Evolutionary conservation across 1,140 invertebrate species (phyloP).

Genomic region (Heliconius eleuchia): DNA sequence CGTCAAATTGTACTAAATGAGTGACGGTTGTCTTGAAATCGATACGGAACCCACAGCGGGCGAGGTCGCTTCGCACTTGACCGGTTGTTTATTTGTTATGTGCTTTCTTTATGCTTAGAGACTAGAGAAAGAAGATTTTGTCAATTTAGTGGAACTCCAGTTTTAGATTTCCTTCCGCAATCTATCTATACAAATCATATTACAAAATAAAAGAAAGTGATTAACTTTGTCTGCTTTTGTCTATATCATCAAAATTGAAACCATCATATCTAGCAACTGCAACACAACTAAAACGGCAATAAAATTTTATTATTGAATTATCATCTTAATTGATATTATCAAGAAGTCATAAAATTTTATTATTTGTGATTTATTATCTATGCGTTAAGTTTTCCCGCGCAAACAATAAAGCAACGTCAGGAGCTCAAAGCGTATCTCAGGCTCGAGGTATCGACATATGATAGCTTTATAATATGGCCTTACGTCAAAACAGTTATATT

Average conservation of each 20-base stretch:
- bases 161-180: too few relatives aligned
- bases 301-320: slow-evolving; percentile 14
- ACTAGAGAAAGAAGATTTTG: too few relatives aligned
- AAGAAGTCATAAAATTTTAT: slow-evolving; percentile 1
- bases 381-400: slow-evolving; percentile 34
- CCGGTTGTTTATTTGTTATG: too few relatives aligned
- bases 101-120: too few relatives aligned
- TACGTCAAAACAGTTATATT: slow-evolving; percentile 37
- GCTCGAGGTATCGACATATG: slow-evolving; percentile 30
- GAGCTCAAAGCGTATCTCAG: slow-evolving; percentile 32
- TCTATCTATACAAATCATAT: not conserved
- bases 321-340: slow-evolving; percentile 6
- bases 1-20: too few relatives aligned
- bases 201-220: not conserved
- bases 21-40: too few relatives aligned
- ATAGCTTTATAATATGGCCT: slow-evolving; percentile 32
- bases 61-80: too few relatives aligned
- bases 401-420: slow-evolving; percentile 45
- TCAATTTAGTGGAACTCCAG: too few relatives aligned
- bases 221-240: not conserved
- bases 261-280: too few relatives aligned
- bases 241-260: not conserved
- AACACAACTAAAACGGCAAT: not conserved
- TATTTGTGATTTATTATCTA: not conserved
- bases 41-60: too few relatives aligned